Conservation (phyloP, 2,797 vertebrate species). For the Triplophysa bombifrons region DNA sequence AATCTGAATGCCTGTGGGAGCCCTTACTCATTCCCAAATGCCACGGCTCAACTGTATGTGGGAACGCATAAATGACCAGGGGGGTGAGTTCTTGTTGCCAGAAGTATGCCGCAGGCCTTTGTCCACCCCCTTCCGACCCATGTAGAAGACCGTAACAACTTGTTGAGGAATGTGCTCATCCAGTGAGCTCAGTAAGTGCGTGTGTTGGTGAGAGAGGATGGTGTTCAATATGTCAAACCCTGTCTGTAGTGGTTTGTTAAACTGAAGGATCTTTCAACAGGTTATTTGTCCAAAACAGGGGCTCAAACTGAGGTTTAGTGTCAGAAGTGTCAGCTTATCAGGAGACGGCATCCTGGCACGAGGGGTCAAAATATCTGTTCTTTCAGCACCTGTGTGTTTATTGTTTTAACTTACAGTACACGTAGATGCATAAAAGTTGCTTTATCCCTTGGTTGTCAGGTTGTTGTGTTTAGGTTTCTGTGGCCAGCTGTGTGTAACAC, state of each 20-base stretch:
- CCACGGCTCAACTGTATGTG: constrained; percentile 59
- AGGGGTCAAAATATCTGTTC: constrained; percentile 48
- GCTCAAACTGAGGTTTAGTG: constrained; percentile 59
- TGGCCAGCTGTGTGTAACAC: constrained; percentile 13
- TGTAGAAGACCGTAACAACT: constrained; percentile 43
- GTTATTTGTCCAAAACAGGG: constrained; percentile 54
- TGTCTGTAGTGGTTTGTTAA: constrained; percentile 49
- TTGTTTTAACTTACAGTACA: neutral
- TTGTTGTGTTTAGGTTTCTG: constrained; percentile 36
- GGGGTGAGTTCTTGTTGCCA: constrained; percentile 63
- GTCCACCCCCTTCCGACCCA: constrained; percentile 37
- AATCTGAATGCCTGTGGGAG: constrained; percentile 56
- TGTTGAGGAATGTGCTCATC: constrained; percentile 49
- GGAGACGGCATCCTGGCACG: constrained; percentile 35
- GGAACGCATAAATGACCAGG: constrained; percentile 63
- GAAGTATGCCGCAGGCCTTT: constrained; percentile 62
- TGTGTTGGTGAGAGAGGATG: constrained; percentile 63
- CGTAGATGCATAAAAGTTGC: constrained; percentile 13
- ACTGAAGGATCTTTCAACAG: constrained; percentile 63
- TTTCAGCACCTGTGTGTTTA: constrained; percentile 4
- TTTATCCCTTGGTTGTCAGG: neutral
- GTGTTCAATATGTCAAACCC: constrained; percentile 64
- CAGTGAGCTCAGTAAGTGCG: neutral
- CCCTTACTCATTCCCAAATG: constrained; percentile 61
- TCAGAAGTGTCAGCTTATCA: constrained; percentile 65